Conservation (phyloP, 2,113 vertebrate genomes). For the Pachypanchax playfairii region DNA sequence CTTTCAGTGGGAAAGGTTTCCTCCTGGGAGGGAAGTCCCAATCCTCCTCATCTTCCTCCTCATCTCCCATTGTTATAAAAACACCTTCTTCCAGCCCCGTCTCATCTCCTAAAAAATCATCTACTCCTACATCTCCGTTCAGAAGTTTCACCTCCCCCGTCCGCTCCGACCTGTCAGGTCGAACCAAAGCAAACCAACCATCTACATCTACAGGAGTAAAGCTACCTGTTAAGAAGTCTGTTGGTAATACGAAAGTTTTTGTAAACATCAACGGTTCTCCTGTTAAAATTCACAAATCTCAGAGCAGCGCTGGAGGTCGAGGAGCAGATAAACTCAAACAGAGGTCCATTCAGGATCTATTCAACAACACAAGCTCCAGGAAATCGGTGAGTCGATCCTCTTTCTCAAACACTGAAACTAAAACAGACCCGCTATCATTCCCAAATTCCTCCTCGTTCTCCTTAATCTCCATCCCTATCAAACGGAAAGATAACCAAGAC, state of each 20-base stretch:
- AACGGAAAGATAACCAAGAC: neutral
- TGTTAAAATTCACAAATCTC: conserved; percentile 66
- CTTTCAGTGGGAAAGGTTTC: conserved; percentile 89
- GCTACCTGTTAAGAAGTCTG: conserved; percentile 67
- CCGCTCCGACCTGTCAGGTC: neutral
- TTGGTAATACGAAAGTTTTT: conserved; percentile 76
- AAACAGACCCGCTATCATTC: neutral
- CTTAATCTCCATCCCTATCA: conserved; percentile 7
- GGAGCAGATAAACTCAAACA: conserved; percentile 43
- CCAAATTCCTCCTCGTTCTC: neutral
- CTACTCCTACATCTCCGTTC: conserved; percentile 9
- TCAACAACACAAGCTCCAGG: conserved; percentile 30
- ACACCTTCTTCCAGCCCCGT: neutral
- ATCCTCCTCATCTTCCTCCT: neutral
- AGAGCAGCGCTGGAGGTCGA: conserved; percentile 3
- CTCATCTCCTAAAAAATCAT: conserved; percentile 17
- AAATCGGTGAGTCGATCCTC: neutral
- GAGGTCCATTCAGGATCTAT: conserved; percentile 66
- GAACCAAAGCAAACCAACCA: neutral
- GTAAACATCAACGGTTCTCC: conserved; percentile 81
- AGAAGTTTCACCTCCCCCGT: conserved; percentile 19
- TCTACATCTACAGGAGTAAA: conserved; percentile 2
- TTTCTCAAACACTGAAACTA: conserved; percentile 10
- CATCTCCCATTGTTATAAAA: conserved; percentile 48
- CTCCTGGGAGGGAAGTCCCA: conserved; percentile 78